Conservation (phyloP, 2,888 invertebrate genomes). For the Platypus cylindrus region DNA sequence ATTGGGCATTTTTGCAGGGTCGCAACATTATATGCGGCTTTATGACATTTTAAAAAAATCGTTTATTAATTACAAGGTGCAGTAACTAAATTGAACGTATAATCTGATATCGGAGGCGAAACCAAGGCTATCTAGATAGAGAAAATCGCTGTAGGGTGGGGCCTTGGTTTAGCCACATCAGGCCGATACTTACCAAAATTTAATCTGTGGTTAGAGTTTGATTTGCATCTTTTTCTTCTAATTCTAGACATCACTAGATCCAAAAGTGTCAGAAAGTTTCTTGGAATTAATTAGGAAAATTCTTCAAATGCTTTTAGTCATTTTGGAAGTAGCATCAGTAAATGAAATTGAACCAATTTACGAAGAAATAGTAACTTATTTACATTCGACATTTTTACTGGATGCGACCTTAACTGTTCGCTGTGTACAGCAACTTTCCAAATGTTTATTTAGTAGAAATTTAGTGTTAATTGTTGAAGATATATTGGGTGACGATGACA, state of each 20-base stretch:
- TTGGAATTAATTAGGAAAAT: conserved; percentile 50
- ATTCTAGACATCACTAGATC: conserved; percentile 62
- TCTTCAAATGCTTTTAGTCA: conserved; percentile 52
- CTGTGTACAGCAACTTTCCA: conserved; percentile 64
- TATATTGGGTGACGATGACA: conserved; percentile 18
- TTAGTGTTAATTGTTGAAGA: conserved; percentile 40
- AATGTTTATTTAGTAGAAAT: conserved; percentile 67
- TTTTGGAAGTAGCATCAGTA: conserved; percentile 56
- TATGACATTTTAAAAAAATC: conserved; percentile 71
- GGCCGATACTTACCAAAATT: too few species aligned
- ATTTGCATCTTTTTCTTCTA: too few species aligned
- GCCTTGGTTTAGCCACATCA: too few species aligned
- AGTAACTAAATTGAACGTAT: too few species aligned
- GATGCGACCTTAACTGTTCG: conserved; percentile 57
- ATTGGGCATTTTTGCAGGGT: conserved; percentile 51
- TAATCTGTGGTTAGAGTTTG: too few species aligned
- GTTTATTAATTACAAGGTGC: conserved; percentile 77
- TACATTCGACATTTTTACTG: conserved; percentile 56
- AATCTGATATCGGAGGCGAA: too few species aligned
- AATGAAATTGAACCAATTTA: conserved; percentile 60
- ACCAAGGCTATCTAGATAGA: too few species aligned
- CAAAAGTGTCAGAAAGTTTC: conserved; percentile 63
- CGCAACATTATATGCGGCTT: conserved; percentile 74
- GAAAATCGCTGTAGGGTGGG: too few species aligned
- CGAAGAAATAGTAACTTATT: conserved; percentile 67